Conservation (phyloP, 2,113 vertebrate species). For the Perognathus longimembris region DNA sequence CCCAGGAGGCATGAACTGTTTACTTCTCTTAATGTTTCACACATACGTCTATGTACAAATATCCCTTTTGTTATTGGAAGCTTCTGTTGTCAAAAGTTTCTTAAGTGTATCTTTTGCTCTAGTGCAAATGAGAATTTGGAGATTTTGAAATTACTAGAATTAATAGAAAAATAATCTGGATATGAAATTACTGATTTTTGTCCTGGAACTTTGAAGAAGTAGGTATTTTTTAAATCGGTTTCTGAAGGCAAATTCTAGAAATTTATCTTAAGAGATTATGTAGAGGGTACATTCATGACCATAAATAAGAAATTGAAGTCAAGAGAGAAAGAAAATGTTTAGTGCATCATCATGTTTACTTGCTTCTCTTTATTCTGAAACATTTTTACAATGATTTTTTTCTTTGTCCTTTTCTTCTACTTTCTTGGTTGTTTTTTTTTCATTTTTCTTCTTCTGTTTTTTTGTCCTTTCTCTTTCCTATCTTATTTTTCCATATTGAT, state of each 20-base stretch:
- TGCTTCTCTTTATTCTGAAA: constrained; percentile 12
- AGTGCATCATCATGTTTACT: background rate
- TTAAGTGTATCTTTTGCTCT: background rate
- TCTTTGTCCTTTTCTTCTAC: background rate
- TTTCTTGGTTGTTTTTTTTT: constrained; percentile 21
- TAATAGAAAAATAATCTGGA: constrained; percentile 23
- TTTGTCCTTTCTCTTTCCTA: constrained; percentile 2
- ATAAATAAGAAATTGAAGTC: constrained; percentile 51
- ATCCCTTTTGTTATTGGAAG: constrained; percentile 26
- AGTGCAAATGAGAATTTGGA: background rate
- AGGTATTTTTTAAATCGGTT: constrained; percentile 48
- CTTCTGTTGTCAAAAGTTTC: constrained; percentile 29
- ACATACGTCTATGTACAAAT: constrained; percentile 21
- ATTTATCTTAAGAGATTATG: constrained; percentile 45
- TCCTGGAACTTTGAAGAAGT: constrained; percentile 5
- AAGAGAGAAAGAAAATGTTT: constrained; percentile 30
- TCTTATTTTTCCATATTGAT: constrained; percentile 33
- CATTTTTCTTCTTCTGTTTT: background rate
- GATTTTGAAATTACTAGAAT: constrained; percentile 58
- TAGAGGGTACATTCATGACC: background rate
- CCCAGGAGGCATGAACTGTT: constrained; percentile 38
- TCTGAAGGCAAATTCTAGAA: background rate
- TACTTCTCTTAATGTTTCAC: constrained; percentile 62
- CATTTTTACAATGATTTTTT: constrained; percentile 43
- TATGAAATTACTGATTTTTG: background rate